These are phyloP conservation scores for Dendroctonus ponderosae DNA, from an alignment of 1,140 invertebrate genomes.

Conservation along the genomic window DNA sequence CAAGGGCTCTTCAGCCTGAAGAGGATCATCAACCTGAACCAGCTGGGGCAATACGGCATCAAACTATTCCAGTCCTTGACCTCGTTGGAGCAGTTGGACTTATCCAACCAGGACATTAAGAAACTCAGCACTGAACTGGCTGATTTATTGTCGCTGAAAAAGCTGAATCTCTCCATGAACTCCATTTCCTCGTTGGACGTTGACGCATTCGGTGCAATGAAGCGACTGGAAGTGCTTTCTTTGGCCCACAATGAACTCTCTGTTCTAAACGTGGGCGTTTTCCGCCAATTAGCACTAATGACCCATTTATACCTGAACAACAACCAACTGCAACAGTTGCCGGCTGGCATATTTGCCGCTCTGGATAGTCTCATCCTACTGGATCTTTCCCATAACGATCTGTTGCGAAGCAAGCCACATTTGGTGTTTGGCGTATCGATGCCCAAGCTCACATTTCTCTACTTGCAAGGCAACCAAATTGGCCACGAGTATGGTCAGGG, in stretches of 20 bases:
- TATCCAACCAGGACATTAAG: constrained; percentile 15
- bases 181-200: neutral
- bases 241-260: constrained; percentile 11
- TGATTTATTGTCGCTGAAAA: constrained; percentile 4
- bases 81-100: constrained; percentile 1
- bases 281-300: constrained; percentile 2
- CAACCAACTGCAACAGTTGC: constrained; percentile 13
- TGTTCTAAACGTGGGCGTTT: constrained; percentile 1
- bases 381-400: constrained; percentile 14
- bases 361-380: constrained; percentile 8
- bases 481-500: constrained; percentile 15
- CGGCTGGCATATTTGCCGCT: constrained; percentile 9
- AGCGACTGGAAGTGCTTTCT: constrained; percentile 9
- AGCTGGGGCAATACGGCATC: neutral
- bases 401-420: constrained; percentile 14
- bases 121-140: neutral
- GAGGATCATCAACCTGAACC: neutral
- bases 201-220: neutral
- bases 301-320: constrained; percentile 24
- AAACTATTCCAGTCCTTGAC: constrained; percentile 9
- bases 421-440: constrained; percentile 7
- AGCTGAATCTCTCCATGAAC: constrained; percentile 14
- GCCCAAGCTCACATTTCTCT: neutral
- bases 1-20: constrained; percentile 11
- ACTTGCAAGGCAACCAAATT: constrained; percentile 15